Base-by-base conservation (phyloP, 1,140 invertebrate species). In the Conopomorpha cramerella region DNA sequence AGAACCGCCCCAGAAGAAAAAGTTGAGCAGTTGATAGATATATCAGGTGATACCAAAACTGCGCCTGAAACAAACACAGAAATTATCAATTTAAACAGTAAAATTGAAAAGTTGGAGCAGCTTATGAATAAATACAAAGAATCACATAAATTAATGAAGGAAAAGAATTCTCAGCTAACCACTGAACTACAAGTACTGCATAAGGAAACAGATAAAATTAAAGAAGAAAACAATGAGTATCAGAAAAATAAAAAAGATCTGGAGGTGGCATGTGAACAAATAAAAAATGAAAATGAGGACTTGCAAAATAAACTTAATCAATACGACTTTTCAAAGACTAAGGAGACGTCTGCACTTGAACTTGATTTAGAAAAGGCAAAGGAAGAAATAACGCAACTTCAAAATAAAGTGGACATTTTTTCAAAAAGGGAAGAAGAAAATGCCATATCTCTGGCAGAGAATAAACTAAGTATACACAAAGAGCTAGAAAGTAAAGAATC, bases 381-480 rank as follows among this genome's bases (percentile, higher is more conserved):
- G 60, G 62, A 63, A 53, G 77, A 73, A 64, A 60, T 80, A 52
- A 19, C 30, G 29, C 11, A 63, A 51, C 46, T 82, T 43, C 51
- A 72, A 27, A 61, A 63, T 38, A 78, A 78, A 55, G 70, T 82
- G 19, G 51, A 78, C 14, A 42, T 71, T 14, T 63, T 85, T 23
- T 80, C 77, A 41, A 87, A 85, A 56, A 82, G 85, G 36, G 89
- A 91, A 67, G 89, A 91, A 72, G 88, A 90, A 63, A 86, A 88
- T 49, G 84, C 85, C 7, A 78, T 91, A 44, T 86, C 88, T 3
- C 61, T 92, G 36, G 90, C 90, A 8, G 87, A 92, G 78, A 92
- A 89, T 45, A 92, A 93, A 73, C 78, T 89, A 47, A 84, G 87
- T 8, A 86, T 93, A 44, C 89, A 92, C 61, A 84, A 85, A 45